Evolutionary conservation across 2,113 vertebrate species (phyloP).

Genomic region (Bungarus multicinctus): DNA sequence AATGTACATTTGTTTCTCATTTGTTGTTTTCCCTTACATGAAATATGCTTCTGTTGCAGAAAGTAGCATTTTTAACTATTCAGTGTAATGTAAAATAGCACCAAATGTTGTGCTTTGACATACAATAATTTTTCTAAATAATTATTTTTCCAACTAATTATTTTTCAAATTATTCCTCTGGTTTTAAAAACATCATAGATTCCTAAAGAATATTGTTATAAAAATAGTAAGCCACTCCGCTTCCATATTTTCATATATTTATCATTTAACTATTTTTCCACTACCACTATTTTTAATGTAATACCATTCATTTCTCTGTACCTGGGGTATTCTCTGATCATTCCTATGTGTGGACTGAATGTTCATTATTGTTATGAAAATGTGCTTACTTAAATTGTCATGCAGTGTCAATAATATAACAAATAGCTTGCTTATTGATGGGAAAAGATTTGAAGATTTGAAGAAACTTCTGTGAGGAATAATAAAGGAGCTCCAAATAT

Average conservation of each 20-base stretch:
- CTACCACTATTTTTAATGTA: neutral
- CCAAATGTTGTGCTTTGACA: neutral
- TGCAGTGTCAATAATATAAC: neutral
- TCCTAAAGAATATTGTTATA: neutral
- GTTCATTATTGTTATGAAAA: neutral
- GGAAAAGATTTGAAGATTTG: neutral
- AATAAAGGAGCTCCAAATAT: neutral
- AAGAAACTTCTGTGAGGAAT: neutral
- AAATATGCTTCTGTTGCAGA: neutral
- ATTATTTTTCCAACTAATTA: neutral
- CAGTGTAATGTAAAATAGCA: neutral
- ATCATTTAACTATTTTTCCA: neutral
- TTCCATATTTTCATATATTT: neutral
- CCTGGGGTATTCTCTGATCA: neutral
- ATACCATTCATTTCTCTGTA: neutral
- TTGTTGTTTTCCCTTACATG: neutral
- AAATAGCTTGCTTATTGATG: neutral
- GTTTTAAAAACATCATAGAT: neutral
- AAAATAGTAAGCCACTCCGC: neutral
- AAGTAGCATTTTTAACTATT: neutral
- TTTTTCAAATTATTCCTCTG: neutral
- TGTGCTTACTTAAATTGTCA: neutral
- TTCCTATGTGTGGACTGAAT: neutral
- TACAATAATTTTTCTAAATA: neutral
- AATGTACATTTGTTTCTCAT: constrained; percentile 5